Base-by-base conservation (phyloP, 2,113 vertebrate species). In the Brachypodius melanocephalos region DNA sequence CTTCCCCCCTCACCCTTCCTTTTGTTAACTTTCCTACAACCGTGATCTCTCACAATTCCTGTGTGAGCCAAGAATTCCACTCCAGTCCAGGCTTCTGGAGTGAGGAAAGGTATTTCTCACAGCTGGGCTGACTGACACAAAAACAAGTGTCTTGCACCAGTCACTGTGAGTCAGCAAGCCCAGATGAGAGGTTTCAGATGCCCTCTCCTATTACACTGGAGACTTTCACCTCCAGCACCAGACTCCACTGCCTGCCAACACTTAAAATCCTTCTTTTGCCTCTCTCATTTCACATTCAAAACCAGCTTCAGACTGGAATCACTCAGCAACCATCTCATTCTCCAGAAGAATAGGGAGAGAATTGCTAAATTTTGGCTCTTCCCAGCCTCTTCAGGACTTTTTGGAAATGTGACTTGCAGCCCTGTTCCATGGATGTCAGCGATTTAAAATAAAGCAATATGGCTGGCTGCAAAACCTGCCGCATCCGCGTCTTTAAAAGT, bases 81-180 rank as follows among this genome's bases (percentile, higher is more conserved):
- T 38, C 62, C 63, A 36, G 24, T 15, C 46, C 43, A 75, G 26
- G 49, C 36, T 88, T 62, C 29, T 74, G 78, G 15, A 61, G 38
- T 10, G 12, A 94, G 31, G 87, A 68, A 25, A 32, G 34, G n/a
- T 52, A 67, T 77, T 95, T 77, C 58, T 82, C 69, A 14, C 3
- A 17, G 46, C 72, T 71, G 79, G 57, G 49, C 12, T 89, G 67
- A 29, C 36, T 26, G 65, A 74, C 91, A 49, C 54, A 80, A 68
- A 89, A 89, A 46, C 59, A 62, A 94, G 75, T 40, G 42, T 28
- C 76, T 32, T 26, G 24, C 62, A 71, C 48, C 78, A 69, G 78
- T 89, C 85, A 72, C 67, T 51, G 74, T 86, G 73, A 96, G 65
- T 91, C 93, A 91, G 81, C 81, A 91, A 68, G 62, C 42, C 22